Percentiles rank a stretch among this genome's conserved stretches.
phyloP scores from a whole-genome alignment of 2,888 invertebrate genomes.

The Caenorhabditis becei region DNA sequence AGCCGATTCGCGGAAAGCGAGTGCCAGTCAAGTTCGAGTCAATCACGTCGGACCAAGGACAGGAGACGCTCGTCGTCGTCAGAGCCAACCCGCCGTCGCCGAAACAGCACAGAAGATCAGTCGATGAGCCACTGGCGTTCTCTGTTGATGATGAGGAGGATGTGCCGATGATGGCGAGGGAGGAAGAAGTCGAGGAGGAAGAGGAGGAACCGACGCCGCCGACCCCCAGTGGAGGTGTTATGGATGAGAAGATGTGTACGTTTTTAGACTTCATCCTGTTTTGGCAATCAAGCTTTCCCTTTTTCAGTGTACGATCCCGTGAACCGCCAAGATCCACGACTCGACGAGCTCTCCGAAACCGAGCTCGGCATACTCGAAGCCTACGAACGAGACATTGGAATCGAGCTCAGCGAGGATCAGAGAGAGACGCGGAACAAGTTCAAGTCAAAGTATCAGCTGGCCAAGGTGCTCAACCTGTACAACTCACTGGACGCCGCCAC shows the following conservation, averaged over 20 bases:
- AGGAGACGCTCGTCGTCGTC: constrained; percentile 20
- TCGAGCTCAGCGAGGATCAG: constrained; percentile 31
- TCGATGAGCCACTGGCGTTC: constrained; percentile 14
- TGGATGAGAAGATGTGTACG: constrained; percentile 31
- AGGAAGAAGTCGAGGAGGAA: constrained; percentile 19
- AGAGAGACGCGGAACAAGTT: constrained; percentile 12
- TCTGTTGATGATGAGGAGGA: constrained; percentile 18
- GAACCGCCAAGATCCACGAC: constrained; percentile 21
- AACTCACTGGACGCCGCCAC: constrained; percentile 30
- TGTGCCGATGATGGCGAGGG: constrained; percentile 24
- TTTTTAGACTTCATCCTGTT: background rate
- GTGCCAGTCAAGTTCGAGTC: constrained; percentile 28
- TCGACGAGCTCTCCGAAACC: constrained; percentile 40
- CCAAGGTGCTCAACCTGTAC: constrained; percentile 9
- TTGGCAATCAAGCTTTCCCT: background rate
- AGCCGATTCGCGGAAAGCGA: constrained; percentile 2
- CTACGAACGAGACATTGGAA: constrained; percentile 35
- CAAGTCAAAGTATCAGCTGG: constrained; percentile 23
- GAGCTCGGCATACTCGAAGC: constrained; percentile 46
- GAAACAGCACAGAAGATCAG: constrained; percentile 1
- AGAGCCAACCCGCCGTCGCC: background rate
- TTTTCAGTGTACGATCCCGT: constrained; percentile 50
- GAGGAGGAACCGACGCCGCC: constrained; percentile 1
- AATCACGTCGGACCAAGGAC: background rate
- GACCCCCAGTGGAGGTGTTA: constrained; percentile 17